Base-by-base conservation (phyloP, 2,797 vertebrate species). In the Monodelphis domestica region DNA sequence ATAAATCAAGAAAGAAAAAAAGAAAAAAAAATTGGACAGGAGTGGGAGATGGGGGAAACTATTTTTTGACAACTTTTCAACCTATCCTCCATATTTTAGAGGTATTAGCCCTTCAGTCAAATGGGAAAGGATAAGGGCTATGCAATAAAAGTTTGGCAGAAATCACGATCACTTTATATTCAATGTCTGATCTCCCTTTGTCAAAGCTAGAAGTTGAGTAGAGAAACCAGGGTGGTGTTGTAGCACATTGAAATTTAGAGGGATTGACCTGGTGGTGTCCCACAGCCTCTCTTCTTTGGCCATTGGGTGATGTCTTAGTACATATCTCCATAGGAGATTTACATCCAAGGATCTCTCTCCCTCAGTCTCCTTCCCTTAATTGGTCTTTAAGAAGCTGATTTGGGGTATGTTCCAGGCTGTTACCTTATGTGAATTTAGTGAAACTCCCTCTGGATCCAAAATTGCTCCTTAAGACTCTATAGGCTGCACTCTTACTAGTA, bases 121-220 rank as follows among this genome's bases (percentile, higher is more conserved):
- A 53, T 63, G 38, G n/a, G 91, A 17, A 30, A 92, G 88, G 21
- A 91, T 88, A 54, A 30, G 24, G 84, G 92, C 91, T 91, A 29
- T 55, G 54, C 7, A 78, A n/a, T n/a, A n/a, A 88, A 92, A 91
- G 30, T 53, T 88, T 12, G 51, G 5, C 78, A 92, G 17, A 93
- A 96, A 91, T 14, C 33, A 94, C 57, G 14, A n/a, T 78, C 17
- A 45, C 29, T 78, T 78, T 78, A 24, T 38, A 26, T 78, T 78
- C 70, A 45, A 11, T 78, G 45, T 78, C 6, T 78, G 21, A 78
- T 26, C n/a, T 63, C n/a, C 70, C 63, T 78, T 78, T 78, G 38
- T 45, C 38, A 45, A 30, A 78, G 21, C n/a, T 45, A 78, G 17
- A 45, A 78, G 7, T 24, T 10, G 29, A 63, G 70, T 38, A 78